phyloP scores from a whole-genome alignment of 2,797 vertebrate genomes.

The Acanthiza pusilla region DNA sequence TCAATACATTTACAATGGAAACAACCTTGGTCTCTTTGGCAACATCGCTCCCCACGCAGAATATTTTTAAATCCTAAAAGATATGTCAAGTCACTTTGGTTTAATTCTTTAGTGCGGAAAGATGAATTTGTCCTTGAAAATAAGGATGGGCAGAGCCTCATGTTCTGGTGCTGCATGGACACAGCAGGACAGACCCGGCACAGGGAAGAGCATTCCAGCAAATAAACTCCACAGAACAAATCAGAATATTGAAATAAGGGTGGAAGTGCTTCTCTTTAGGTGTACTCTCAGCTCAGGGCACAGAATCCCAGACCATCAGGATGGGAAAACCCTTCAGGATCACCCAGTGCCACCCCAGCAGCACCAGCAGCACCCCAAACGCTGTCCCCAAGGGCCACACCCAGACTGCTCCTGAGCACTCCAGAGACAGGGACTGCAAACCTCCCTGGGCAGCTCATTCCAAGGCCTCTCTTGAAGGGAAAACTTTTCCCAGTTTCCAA shows the following conservation, averaged over 20 bases:
- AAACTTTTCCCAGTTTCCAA: fast-evolving
- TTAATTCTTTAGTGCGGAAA: background rate
- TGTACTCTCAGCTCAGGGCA: background rate
- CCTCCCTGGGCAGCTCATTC: background rate
- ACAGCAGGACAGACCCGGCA: background rate
- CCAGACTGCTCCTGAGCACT: background rate
- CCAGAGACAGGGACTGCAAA: background rate
- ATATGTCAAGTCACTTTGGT: background rate
- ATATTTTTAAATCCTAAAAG: background rate
- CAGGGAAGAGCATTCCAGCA: background rate
- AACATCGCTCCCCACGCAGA: background rate
- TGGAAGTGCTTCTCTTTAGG: background rate
- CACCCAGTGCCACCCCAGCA: background rate
- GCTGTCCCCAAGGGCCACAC: background rate
- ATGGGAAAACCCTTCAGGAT: fast-evolving
- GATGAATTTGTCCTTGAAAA: background rate
- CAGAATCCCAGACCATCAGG: fast-evolving
- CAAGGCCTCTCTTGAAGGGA: background rate
- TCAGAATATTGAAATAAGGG: fast-evolving
- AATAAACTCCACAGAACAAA: background rate
- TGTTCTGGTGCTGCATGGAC: background rate
- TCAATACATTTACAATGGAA: background rate
- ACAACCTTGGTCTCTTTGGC: background rate
- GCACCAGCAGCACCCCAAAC: background rate
- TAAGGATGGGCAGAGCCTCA: background rate